Evolutionary conservation across 2,888 invertebrate species (phyloP).

Genomic region (Cancer borealis): DNA sequence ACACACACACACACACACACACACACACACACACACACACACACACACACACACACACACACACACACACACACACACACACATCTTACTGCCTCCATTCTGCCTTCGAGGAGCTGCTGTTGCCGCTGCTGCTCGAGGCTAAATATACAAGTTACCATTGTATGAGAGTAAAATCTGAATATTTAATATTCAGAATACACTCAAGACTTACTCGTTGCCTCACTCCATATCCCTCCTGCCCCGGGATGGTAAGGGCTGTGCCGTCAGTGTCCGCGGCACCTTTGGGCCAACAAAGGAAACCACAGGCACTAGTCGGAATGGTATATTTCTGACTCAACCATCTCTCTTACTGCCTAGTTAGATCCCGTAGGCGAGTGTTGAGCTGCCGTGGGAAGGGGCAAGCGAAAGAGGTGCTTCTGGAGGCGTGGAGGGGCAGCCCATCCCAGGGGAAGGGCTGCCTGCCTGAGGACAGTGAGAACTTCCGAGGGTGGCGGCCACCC

Average conservation of each 20-base stretch:
- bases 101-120: neutral
- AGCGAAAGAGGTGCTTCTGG: neutral
- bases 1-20: conserved; percentile 46
- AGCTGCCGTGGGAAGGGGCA: neutral
- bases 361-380: neutral
- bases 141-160: conserved; percentile 17
- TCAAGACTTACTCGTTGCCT: neutral
- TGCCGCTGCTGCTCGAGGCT: neutral
- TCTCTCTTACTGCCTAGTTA: neutral
- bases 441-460: neutral
- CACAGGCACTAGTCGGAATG: neutral
- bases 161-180: conserved; percentile 56
- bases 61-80: conserved; percentile 13
- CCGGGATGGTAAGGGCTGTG: neutral
- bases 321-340: neutral
- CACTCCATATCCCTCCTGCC: neutral
- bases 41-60: conserved; percentile 46
- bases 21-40: conserved; percentile 38
- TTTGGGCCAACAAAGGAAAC: neutral
- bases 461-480: neutral
- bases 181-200: conserved; percentile 57
- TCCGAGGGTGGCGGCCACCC: neutral
- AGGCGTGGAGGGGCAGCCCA: neutral
- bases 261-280: neutral
- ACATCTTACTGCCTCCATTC: neutral